Evolutionary conservation across 2,888 invertebrate genomes (phyloP).

Genomic region (Serrognathus titanus): DNA sequence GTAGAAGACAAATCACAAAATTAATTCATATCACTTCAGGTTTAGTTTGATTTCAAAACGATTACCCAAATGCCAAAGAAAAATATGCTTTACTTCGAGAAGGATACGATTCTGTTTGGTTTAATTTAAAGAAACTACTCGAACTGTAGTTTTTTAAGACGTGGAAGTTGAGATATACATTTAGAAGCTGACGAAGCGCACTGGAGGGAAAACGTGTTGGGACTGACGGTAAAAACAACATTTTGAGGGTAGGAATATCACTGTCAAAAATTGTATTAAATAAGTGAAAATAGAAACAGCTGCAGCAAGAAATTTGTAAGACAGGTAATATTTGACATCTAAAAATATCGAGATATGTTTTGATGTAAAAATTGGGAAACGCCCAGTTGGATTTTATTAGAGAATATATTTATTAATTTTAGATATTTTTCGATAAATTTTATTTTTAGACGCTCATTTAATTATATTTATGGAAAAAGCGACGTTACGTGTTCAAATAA

Average conservation of each 20-base stretch:
- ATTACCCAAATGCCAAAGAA: background rate
- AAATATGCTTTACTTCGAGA: constrained; percentile 11
- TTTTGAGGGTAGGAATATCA: constrained; percentile 29
- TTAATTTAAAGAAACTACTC: background rate
- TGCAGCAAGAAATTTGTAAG: constrained; percentile 43
- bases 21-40: too few relatives aligned
- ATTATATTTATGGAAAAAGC: too few relatives aligned
- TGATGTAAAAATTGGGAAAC: constrained; percentile 43
- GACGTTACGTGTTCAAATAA: too few relatives aligned
- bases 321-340: constrained; percentile 47
- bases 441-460: background rate
- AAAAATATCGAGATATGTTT: constrained; percentile 47
- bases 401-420: constrained; percentile 8
- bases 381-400: constrained; percentile 23
- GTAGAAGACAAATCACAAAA: too few relatives aligned
- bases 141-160: constrained; percentile 5
- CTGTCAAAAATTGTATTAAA: constrained; percentile 26
- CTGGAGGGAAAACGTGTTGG: constrained; percentile 10
- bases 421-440: background rate
- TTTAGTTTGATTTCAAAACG: too few relatives aligned
- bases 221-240: constrained; percentile 25
- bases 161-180: constrained; percentile 4
- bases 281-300: constrained; percentile 40
- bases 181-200: constrained; percentile 25
- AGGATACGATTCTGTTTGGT: background rate